These are phyloP conservation scores for Zaprionus africanus DNA, from an alignment of 1,140 invertebrate species.

Conservation along the genomic window DNA sequence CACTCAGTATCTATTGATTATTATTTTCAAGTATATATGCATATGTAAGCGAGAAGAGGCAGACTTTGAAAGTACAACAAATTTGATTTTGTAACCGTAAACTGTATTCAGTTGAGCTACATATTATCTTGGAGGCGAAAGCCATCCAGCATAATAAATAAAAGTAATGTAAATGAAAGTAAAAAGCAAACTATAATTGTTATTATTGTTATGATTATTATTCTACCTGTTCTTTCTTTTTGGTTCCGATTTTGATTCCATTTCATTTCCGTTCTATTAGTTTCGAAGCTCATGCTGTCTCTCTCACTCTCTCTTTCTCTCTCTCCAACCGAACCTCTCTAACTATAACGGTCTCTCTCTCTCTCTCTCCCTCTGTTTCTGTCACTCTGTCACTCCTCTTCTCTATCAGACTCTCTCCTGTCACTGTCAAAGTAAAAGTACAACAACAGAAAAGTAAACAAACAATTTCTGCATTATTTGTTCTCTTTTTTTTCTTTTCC, in stretches of 20 bases:
- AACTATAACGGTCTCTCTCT: constrained; percentile 12
- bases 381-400: constrained; percentile 38
- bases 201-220: constrained; percentile 20
- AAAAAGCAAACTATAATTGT: constrained; percentile 8
- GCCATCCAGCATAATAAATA: constrained; percentile 8
- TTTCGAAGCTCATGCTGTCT: constrained; percentile 54
- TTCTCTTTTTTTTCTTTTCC: constrained; percentile 24
- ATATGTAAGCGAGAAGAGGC: constrained; percentile 46
- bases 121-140: constrained; percentile 6
- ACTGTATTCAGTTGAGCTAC: constrained; percentile 17
- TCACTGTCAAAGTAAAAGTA: constrained; percentile 41
- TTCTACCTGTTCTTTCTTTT: constrained; percentile 22
- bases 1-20: constrained; percentile 1
- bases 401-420: constrained; percentile 17
- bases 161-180: constrained; percentile 18
- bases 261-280: constrained; percentile 60
- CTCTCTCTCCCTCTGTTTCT: constrained; percentile 33
- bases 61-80: constrained; percentile 35
- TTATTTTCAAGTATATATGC: constrained; percentile 41
- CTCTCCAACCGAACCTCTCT: constrained; percentile 11
- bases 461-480: constrained; percentile 50
- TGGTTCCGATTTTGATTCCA: constrained; percentile 42
- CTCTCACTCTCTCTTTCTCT: constrained; percentile 36
- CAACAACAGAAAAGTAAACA: constrained; percentile 48
- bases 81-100: constrained; percentile 30